A percentile compares a stretch with the other conserved stretches of the same genome.
Evolutionary conservation across 1,140 invertebrate genomes (phyloP).

Genomic region (Drosophila kurseongensis): DNA sequence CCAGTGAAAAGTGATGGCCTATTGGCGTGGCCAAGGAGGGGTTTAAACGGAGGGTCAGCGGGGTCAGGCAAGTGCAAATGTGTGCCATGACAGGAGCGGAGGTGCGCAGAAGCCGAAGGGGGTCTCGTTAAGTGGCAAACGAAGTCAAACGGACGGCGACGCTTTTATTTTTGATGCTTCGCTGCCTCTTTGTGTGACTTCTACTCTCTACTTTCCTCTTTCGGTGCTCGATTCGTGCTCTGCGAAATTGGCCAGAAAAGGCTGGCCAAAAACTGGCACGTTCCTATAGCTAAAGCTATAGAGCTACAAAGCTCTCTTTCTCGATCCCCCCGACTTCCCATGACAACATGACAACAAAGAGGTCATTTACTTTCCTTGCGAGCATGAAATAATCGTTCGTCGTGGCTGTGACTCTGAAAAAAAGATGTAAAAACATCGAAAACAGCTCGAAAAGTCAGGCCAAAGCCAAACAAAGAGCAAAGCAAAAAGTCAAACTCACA

Average conservation of each 20-base stretch:
- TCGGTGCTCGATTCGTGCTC: conserved; percentile 21
- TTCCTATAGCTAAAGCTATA: conserved; percentile 29
- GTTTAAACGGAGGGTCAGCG: neutral
- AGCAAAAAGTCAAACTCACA: conserved; percentile 57
- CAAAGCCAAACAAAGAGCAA: conserved; percentile 54
- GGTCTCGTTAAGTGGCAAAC: conserved; percentile 66
- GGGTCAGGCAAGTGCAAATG: conserved; percentile 63
- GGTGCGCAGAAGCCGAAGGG: conserved; percentile 6
- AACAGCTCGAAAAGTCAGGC: conserved; percentile 51
- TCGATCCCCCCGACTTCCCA: conserved; percentile 34
- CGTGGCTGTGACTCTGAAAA: conserved; percentile 45
- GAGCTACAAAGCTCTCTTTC: conserved; percentile 7
- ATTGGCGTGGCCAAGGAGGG: conserved; percentile 4
- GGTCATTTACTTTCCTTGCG: conserved; percentile 81
- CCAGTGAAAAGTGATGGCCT: conserved; percentile 37
- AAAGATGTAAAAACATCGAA: conserved; percentile 38
- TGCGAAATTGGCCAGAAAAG: conserved; percentile 55
- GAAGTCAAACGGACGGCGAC: conserved; percentile 66
- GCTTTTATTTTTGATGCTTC: conserved; percentile 74
- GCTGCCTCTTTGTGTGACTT: conserved; percentile 50
- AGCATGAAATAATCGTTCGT: conserved; percentile 79
- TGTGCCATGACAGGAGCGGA: conserved; percentile 61
- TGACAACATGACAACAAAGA: conserved; percentile 73
- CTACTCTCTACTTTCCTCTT: conserved; percentile 7
- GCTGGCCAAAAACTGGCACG: conserved; percentile 59